Conservation (phyloP, 1,140 invertebrate genomes). For the Cataglyphis hispanica region DNA sequence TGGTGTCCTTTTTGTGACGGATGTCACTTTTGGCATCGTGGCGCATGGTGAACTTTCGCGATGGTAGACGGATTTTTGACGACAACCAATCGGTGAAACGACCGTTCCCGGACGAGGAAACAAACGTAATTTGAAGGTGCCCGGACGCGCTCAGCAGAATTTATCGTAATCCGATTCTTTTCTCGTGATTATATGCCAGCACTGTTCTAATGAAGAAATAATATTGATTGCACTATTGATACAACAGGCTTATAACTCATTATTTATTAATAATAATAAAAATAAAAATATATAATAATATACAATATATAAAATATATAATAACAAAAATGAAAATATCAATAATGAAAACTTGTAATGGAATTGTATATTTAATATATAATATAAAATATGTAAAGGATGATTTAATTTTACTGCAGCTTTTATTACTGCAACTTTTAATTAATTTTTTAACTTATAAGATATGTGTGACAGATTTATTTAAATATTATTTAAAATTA, state of each 20-base stretch:
- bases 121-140: constrained; percentile 39
- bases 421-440: neutral
- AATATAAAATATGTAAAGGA: neutral
- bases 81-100: constrained; percentile 13
- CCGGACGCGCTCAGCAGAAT: neutral
- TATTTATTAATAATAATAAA: too few species aligned
- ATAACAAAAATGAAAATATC: too few species aligned
- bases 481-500: neutral
- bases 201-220: neutral
- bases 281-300: too few species aligned
- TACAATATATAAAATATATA: too few species aligned
- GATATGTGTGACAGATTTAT: neutral
- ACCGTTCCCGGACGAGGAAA: constrained; percentile 7
- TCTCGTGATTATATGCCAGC: neutral
- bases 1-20: constrained; percentile 20
- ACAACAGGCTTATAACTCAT: neutral
- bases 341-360: neutral
- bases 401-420: neutral
- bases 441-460: neutral
- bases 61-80: constrained; percentile 29
- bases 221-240: neutral
- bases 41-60: constrained; percentile 1
- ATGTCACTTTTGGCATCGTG: constrained; percentile 26
- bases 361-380: too few species aligned
- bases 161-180: neutral